phyloP scores from a whole-genome alignment of 92 coral and sea anemone genomes.

The Ricordea florida region DNA sequence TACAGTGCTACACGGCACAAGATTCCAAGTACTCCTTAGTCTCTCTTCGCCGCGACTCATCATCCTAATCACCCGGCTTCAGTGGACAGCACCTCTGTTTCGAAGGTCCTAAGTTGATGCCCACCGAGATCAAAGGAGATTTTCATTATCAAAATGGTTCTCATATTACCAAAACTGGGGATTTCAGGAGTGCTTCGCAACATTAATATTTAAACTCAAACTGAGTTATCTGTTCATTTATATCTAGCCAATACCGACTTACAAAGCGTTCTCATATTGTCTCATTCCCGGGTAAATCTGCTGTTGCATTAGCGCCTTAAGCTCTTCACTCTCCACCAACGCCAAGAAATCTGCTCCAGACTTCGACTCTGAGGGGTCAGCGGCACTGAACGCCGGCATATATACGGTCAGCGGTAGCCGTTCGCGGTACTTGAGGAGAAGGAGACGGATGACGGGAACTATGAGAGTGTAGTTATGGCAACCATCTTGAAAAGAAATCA shows the following conservation, averaged over 20 bases:
- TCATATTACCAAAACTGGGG: no score
- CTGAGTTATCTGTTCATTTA: no score
- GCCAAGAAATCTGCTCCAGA: slow-evolving; percentile 77
- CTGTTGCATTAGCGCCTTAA: slow-evolving; percentile 91
- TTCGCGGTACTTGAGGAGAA: slow-evolving; percentile 80
- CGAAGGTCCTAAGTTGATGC: no score
- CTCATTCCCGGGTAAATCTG: slow-evolving; percentile 90
- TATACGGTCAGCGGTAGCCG: slow-evolving; percentile 89
- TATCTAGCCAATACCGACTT: slow-evolving; percentile 47
- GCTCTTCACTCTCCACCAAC: slow-evolving; percentile 79
- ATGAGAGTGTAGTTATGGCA: slow-evolving; percentile 83
- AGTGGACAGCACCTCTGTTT: no score
- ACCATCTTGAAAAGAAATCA: slow-evolving; percentile 52
- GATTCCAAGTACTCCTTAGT: no score
- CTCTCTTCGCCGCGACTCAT: no score
- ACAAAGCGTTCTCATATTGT: slow-evolving; percentile 84
- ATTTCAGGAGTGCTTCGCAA: no score
- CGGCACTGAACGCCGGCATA: slow-evolving; percentile 82
- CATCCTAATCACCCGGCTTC: no score
- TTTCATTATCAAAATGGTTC: no score
- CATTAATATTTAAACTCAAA: no score
- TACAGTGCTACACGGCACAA: no score
- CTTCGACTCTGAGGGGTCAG: slow-evolving; percentile 53
- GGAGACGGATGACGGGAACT: slow-evolving; percentile 84
- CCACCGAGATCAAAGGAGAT: no score